These are phyloP conservation scores for Berghia stephanieae DNA, from an alignment of 1,140 invertebrate species.

Conservation along the genomic window DNA sequence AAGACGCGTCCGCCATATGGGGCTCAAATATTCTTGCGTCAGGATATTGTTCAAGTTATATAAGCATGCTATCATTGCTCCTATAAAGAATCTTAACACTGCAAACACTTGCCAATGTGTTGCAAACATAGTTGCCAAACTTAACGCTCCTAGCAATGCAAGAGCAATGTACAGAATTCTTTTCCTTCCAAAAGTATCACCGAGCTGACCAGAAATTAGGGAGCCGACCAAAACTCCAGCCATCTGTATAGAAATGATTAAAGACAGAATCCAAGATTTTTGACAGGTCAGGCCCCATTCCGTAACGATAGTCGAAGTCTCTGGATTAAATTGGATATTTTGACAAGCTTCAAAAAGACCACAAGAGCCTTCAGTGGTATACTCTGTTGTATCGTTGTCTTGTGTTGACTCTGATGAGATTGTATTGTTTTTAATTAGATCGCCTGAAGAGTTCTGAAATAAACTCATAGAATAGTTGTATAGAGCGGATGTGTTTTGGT, in stretches of 20 bases:
- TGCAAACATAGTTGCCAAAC: conserved; percentile 7
- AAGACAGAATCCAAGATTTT: background rate
- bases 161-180: conserved; percentile 24
- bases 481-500: no score
- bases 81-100: conserved; percentile 33
- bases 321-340: no score
- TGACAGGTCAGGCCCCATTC: conserved; percentile 41
- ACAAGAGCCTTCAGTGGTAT: no score
- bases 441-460: no score
- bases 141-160: conserved; percentile 2
- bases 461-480: no score
- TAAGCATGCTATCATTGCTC: background rate
- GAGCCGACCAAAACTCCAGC: conserved; percentile 35
- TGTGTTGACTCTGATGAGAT: no score
- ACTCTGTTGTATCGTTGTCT: no score
- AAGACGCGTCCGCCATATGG: background rate
- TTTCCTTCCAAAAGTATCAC: conserved; percentile 35
- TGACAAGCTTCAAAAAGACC: no score
- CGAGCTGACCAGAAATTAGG: conserved; percentile 31
- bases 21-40: background rate
- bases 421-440: no score
- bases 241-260: conserved; percentile 39
- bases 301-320: background rate
- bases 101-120: conserved; percentile 35
- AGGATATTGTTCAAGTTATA: background rate